phyloP scores from a whole-genome alignment of 2,113 vertebrate genomes.

The Phocoena sinus region DNA sequence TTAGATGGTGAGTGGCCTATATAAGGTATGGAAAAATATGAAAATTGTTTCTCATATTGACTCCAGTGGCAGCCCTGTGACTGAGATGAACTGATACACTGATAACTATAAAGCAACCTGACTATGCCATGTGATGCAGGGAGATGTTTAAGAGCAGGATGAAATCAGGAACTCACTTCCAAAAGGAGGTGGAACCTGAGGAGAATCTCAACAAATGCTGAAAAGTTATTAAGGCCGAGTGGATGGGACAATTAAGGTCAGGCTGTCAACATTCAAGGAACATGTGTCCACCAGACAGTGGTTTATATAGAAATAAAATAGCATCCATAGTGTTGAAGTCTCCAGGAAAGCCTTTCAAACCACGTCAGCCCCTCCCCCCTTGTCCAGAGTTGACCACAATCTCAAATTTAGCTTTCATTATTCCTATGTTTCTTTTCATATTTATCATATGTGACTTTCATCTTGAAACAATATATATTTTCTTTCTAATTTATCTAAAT shows the following conservation, averaged over 20 bases:
- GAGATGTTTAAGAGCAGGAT: not conserved
- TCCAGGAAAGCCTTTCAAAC: not conserved
- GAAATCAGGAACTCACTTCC: not conserved
- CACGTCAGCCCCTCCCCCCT: fast-evolving
- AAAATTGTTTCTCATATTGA: not conserved
- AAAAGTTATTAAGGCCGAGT: not conserved
- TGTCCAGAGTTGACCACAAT: not conserved
- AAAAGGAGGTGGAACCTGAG: not conserved
- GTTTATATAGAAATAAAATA: not conserved
- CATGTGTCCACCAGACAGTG: not conserved
- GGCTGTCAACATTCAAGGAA: not conserved
- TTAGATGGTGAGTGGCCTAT: not conserved
- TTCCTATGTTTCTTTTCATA: not conserved
- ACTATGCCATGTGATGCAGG: not conserved
- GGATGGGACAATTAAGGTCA: not conserved
- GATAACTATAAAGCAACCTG: not conserved
- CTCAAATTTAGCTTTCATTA: not conserved
- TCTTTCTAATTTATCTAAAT: not conserved
- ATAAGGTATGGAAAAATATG: not conserved
- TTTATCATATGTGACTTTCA: not conserved
- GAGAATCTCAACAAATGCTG: not conserved
- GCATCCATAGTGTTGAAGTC: not conserved
- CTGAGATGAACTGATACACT: not conserved
- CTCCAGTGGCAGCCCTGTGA: too few relatives aligned
- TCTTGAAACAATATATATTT: not conserved